Percentiles rank a stretch among this genome's conserved stretches.
These are phyloP conservation scores for Hylaea fasciaria DNA, from an alignment of 2,888 invertebrate genomes.

Conservation along the genomic window DNA sequence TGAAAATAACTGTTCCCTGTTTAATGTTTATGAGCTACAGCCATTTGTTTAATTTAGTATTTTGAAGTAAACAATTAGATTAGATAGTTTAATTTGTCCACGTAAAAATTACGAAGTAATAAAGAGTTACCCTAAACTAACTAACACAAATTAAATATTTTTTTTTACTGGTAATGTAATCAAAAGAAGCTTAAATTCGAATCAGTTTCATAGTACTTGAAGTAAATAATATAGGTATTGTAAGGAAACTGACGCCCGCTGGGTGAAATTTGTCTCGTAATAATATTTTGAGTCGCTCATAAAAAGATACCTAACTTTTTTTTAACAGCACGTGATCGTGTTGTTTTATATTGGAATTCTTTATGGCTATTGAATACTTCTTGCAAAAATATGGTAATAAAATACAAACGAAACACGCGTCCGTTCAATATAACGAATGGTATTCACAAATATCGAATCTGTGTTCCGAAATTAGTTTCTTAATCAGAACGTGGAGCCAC, in stretches of 20 bases:
- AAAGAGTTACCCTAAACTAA: too few relatives aligned
- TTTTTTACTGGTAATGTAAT: neutral
- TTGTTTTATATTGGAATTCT: neutral
- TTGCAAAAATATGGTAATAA: neutral
- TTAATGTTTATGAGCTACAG: neutral
- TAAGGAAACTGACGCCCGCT: conserved; percentile 10
- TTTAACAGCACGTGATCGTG: conserved; percentile 1
- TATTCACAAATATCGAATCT: conserved; percentile 53
- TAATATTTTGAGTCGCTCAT: conserved; percentile 8
- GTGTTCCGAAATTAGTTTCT: conserved; percentile 72
- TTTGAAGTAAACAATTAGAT: too few relatives aligned
- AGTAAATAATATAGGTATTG: neutral
- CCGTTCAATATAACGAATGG: conserved; percentile 50
- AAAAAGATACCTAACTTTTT: neutral
- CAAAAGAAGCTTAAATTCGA: too few relatives aligned
- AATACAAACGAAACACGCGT: conserved; percentile 8
- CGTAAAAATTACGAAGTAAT: too few relatives aligned
- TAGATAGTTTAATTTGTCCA: too few relatives aligned
- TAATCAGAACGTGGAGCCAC: conserved; percentile 74
- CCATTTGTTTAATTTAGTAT: neutral
- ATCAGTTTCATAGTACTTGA: too few relatives aligned
- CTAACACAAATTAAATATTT: too few relatives aligned
- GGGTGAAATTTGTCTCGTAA: conserved; percentile 9
- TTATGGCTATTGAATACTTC: neutral
- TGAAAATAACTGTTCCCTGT: conserved; percentile 1